Conservation (phyloP, 92 coral and sea anemone genomes). For the Galaxea fascicularis region DNA sequence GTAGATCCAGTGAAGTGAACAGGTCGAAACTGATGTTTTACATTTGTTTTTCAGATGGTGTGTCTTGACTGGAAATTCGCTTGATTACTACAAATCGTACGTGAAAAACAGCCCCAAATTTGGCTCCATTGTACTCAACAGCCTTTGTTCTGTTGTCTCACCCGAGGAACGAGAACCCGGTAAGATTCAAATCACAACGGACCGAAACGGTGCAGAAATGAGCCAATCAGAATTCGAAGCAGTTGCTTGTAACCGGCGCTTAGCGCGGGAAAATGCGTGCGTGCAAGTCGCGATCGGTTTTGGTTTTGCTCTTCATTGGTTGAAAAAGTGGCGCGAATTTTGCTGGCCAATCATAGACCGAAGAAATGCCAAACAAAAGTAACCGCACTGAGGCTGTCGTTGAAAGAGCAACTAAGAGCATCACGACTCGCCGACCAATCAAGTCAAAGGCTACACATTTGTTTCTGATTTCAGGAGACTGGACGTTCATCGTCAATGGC, state of each 20-base stretch:
- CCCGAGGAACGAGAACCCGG: conserved; percentile 95
- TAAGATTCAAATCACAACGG: conserved; percentile 2
- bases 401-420: no score
- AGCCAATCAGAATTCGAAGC: no score
- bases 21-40: neutral
- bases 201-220: neutral
- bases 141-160: conserved; percentile 94
- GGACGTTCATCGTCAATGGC: conserved; percentile 94
- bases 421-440: no score
- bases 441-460: neutral
- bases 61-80: conserved; percentile 89
- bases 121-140: conserved; percentile 91
- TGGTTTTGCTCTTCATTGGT: no score
- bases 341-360: no score
- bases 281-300: no score
- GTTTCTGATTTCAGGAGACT: conserved; percentile 74
- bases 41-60: conserved; percentile 79
- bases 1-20: neutral
- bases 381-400: no score
- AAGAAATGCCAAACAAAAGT: no score
- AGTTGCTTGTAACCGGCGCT: no score
- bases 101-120: conserved; percentile 96
- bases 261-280: no score
- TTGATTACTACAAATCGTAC: conserved; percentile 96
- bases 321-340: no score